A percentile compares a stretch with the other conserved stretches of the same genome.
Conservation (phyloP, 2,797 vertebrate species). For the Apogon talboti region DNA sequence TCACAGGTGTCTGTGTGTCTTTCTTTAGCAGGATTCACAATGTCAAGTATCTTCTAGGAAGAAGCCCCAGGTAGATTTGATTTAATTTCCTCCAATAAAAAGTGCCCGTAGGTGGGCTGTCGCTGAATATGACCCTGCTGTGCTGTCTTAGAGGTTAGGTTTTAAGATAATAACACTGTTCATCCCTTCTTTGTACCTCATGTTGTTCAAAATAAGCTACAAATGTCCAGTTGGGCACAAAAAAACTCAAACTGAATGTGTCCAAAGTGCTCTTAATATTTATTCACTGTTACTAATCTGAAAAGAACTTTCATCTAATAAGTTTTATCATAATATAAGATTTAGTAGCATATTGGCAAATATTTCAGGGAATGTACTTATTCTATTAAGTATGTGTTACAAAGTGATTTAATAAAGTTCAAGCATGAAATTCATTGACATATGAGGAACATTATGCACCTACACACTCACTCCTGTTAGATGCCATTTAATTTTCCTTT, state of each 20-base stretch:
- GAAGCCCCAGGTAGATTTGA: constrained; percentile 43
- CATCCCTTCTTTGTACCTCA: constrained; percentile 26
- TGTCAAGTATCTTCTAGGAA: constrained; percentile 63
- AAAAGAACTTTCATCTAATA: constrained; percentile 13
- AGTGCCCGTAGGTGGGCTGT: constrained; percentile 39
- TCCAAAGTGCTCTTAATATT: constrained; percentile 22
- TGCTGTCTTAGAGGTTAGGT: constrained; percentile 26
- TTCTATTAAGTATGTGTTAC: constrained; percentile 33
- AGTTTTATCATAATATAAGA: constrained; percentile 15
- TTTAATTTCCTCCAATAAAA: constrained; percentile 69
- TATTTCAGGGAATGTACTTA: constrained; percentile 13
- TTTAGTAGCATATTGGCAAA: constrained; percentile 21
- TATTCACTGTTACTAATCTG: neutral
- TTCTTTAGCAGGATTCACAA: constrained; percentile 56
- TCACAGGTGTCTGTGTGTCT: constrained; percentile 48
- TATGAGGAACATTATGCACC: constrained; percentile 44
- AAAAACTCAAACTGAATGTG: constrained; percentile 51
- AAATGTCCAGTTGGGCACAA: constrained; percentile 39
- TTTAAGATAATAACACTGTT: no score
- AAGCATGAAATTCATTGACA: constrained; percentile 50
- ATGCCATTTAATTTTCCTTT: constrained; percentile 76
- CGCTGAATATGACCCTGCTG: constrained; percentile 33
- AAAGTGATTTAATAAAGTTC: constrained; percentile 44
- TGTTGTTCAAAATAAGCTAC: constrained; percentile 36
- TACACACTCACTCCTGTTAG: constrained; percentile 45